Evolutionary conservation across 2,797 vertebrate species (phyloP), one percentile per base, ranked within the genome.

Genomic region (Cichlasoma orientale): DNA sequence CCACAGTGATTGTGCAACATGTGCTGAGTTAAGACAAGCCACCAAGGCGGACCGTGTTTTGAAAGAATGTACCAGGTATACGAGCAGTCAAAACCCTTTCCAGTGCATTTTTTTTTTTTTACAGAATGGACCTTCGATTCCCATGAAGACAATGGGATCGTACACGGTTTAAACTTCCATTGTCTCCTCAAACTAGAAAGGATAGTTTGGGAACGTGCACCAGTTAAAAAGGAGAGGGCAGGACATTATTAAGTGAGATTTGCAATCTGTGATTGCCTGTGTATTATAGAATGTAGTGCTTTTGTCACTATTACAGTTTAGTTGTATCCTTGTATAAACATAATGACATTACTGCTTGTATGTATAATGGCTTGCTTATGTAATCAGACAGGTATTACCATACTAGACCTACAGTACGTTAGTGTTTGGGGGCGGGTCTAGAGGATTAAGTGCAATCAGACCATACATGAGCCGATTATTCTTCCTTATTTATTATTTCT

Each of bases 191-290:
- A 83, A 85, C 72, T 27, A 29, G 27, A 21, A 16, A 27, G 23
- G 41, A 68, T 18, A 78, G 72, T 89, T 87, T 90, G 82, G 82
- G 86, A 91, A 82, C 77, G 75, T 68, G 47, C 56, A 53, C 36
- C n/a, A 16, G 73, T 63, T 13, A 57, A 80, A 63, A 63, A 82
- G 52, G 76, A 78, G 87, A 84, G 80, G 74, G 74, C 76, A 74
- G 78, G 89, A 89, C 87, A 80, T 94, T 92, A 92, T 93, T 89
- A 82, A 74, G 86, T 93, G 92, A 92, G 91, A 95, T 95, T 95
- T 99, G 98, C 98, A 98, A 96, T 99, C 98, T 96, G 97, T 99
- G 98, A 99, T 98, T 99, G 97, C 97, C 96, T 95, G 89, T 96
- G 96, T 97, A 94, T 94, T 95, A 94, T 94, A 94, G 93, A 95